Conservation (phyloP, 2,113 vertebrate genomes). For the Sterna hirundo region DNA sequence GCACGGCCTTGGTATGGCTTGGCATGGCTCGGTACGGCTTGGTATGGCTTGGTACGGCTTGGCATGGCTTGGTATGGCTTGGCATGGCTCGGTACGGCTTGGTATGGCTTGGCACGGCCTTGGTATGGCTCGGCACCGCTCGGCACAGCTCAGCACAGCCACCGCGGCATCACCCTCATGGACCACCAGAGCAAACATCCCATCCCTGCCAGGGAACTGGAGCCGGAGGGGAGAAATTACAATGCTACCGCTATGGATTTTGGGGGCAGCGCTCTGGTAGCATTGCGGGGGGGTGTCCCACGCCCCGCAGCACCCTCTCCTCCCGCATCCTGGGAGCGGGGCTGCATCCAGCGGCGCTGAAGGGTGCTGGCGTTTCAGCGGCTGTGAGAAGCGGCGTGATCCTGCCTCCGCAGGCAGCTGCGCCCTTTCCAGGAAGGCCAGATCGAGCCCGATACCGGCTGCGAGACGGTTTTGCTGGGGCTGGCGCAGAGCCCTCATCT, state of each 20-base stretch:
- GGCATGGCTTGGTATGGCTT: accelerated
- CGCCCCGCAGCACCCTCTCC: accelerated
- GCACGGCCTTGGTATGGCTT: too few species aligned
- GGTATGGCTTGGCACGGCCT: too few species aligned
- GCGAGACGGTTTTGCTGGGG: neutral
- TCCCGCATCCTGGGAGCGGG: accelerated
- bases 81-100: neutral
- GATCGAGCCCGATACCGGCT: neutral
- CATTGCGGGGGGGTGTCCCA: accelerated
- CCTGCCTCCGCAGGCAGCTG: neutral
- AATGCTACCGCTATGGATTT: neutral
- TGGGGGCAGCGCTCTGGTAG: accelerated
- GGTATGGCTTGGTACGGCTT: neutral
- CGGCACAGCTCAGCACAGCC: accelerated
- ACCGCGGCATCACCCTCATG: accelerated
- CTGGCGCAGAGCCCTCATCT: neutral
- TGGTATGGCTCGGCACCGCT: accelerated
- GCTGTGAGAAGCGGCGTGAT: accelerated
- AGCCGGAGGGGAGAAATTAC: accelerated
- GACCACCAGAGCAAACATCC: accelerated
- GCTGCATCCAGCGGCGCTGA: accelerated
- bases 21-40: accelerated
- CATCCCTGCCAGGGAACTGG: accelerated
- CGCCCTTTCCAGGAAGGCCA: slow-evolving; percentile 25
- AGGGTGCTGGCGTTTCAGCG: accelerated